Conservation (phyloP, 2,113 vertebrate genomes). For the Solenodon paradoxus region DNA sequence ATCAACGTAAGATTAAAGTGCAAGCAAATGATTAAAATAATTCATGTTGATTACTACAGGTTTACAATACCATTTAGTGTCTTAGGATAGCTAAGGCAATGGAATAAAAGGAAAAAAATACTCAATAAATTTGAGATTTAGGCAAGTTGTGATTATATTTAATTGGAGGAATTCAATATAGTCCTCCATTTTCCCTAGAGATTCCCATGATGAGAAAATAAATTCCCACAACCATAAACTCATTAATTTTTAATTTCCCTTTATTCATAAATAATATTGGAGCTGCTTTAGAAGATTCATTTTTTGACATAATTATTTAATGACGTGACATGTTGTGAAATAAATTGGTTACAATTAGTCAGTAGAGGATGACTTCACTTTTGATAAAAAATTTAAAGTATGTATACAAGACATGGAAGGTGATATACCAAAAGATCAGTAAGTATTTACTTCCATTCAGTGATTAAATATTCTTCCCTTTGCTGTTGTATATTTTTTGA, state of each 20-base stretch:
- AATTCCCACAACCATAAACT: not conserved
- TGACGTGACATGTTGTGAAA: not conserved
- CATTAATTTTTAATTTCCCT: not conserved
- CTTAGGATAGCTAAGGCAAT: not conserved
- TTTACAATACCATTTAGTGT: not conserved
- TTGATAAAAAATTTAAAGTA: not conserved
- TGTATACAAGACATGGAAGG: not conserved
- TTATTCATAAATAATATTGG: not conserved
- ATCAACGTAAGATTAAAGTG: not conserved
- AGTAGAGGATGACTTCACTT: not conserved
- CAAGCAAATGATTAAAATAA: not conserved
- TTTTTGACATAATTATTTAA: not conserved
- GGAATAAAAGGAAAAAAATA: not conserved
- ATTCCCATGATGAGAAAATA: not conserved
- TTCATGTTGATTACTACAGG: too few relatives aligned
- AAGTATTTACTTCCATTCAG: not conserved
- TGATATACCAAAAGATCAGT: constrained; percentile 8
- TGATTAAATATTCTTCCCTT: constrained; percentile 27
- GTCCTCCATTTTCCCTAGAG: not conserved
- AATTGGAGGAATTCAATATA: not conserved
- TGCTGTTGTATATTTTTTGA: not conserved
- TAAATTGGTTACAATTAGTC: not conserved
- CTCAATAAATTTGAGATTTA: not conserved
- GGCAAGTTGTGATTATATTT: not conserved
- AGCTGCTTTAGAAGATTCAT: not conserved